phyloP scores from a whole-genome alignment of 2,113 vertebrate genomes.

The Oenanthe oenanthe region DNA sequence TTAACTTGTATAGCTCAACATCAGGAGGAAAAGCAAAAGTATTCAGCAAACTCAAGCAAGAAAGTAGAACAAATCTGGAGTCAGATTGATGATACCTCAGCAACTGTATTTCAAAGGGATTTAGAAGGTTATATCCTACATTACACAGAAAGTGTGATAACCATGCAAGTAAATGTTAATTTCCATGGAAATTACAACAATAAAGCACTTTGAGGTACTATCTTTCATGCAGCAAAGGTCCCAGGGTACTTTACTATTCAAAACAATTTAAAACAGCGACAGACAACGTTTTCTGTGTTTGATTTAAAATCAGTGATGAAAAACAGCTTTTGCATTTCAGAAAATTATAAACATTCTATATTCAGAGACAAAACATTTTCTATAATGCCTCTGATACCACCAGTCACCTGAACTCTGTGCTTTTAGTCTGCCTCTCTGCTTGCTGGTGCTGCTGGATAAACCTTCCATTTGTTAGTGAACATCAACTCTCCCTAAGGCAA shows the following conservation, averaged over 20 bases:
- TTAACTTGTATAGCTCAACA: background rate
- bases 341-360: background rate
- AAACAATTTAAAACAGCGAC: slow-evolving; percentile 26
- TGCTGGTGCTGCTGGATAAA: background rate
- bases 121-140: slow-evolving; percentile 1
- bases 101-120: slow-evolving; percentile 27
- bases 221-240: slow-evolving; percentile 33
- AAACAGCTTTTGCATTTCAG: background rate
- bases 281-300: slow-evolving; percentile 14
- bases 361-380: background rate
- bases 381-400: background rate
- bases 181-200: slow-evolving; percentile 67
- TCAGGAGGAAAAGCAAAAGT: background rate
- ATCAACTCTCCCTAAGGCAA: background rate
- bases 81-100: slow-evolving; percentile 1
- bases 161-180: slow-evolving; percentile 44
- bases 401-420: background rate
- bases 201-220: slow-evolving; percentile 51
- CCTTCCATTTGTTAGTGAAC: background rate
- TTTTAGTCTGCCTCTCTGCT: background rate
- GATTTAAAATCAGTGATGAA: slow-evolving; percentile 40
- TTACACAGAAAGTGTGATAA: slow-evolving; percentile 28
- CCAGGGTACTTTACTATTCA: slow-evolving; percentile 44
- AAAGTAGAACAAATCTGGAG: slow-evolving; percentile 11
- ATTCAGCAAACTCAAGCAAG: background rate